Evolutionary conservation across 2,797 vertebrate genomes (phyloP).

Genomic region (Buphagus erythrorhynchus): DNA sequence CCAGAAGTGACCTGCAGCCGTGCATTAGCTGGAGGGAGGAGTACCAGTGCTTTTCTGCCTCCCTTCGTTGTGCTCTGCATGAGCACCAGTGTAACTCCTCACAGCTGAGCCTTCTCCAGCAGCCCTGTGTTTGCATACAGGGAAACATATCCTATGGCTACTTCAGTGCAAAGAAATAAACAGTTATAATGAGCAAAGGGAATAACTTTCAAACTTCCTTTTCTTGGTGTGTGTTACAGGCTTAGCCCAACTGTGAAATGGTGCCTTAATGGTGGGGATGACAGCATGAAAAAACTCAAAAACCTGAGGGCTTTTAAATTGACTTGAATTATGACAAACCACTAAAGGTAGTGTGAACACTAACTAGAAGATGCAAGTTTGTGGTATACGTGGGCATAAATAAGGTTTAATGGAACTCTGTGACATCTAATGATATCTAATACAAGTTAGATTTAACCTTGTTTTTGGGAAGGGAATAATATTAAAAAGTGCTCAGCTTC

Average conservation of each 20-base stretch:
- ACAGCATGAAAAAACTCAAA: conserved; percentile 35
- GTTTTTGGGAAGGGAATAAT: neutral
- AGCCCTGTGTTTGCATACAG: neutral
- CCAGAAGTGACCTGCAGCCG: neutral
- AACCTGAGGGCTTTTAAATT: conserved; percentile 54
- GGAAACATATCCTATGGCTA: neutral
- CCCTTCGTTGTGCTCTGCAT: neutral
- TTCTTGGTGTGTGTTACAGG: conserved; percentile 47
- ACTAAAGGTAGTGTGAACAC: conserved; percentile 41
- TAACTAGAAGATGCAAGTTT: conserved; percentile 33
- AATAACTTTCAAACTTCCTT: conserved; percentile 39
- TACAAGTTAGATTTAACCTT: neutral
- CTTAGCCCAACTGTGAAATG: conserved; percentile 46
- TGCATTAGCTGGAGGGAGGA: neutral
- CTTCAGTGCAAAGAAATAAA: neutral
- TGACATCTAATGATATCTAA: neutral
- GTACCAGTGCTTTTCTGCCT: neutral
- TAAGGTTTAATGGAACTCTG: conserved; percentile 1
- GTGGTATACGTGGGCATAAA: conserved; percentile 6
- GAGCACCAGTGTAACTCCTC: neutral
- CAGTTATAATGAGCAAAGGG: neutral
- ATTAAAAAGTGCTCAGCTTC: neutral
- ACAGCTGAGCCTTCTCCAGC: neutral
- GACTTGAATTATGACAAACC: conserved; percentile 46
- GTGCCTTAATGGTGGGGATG: conserved; percentile 45